Base-by-base conservation (phyloP, 2,797 vertebrate species). In the Spatula clypeata region DNA sequence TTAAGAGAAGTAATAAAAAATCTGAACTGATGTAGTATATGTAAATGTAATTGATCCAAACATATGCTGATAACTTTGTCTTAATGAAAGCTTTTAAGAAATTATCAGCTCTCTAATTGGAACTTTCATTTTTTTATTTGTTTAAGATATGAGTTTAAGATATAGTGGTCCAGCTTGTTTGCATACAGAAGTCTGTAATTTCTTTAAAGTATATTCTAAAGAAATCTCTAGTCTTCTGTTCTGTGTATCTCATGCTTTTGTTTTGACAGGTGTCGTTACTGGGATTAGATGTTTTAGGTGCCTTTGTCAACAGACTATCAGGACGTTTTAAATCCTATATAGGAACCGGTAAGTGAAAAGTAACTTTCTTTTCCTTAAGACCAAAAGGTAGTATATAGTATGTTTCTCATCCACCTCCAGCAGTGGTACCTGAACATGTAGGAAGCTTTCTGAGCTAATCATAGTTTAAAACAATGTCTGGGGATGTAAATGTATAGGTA, bases 211-310 rank as follows among this genome's bases (percentile, higher is more conserved):
- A 18, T 11, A 5, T 67, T 61, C 6, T 54, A 31, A 90, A 85
- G 44, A n/a, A 19, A 29, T 69, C 5, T 27, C 49, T 7, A 27
- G 4, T 79, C 44, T 53, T 79, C 8, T 61, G 23, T 8, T 80
- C 77, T 90, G 5, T 91, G 6, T 34, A 42, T 88, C 75, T 81
- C 73, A 81, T 79, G 31, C 27, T 95, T 97, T 97, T 96, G 65
- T 96, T 86, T 96, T 95, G 95, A 23, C 97, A 99, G 99, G 99
- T 99, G 93, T 98, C 99, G 1, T 96, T 99, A 86, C 94, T 99
- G 98, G 99, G 99, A 94, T 98, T 99, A 87, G 99, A 99, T 96
- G 98, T 99, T 97, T 98, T 99, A 83, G 98, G 98, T 95, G 99
- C 99, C 31, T 99, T 99, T 96, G 98, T 99, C 38, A 97, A 99